Conservation (phyloP, 2,113 vertebrate species). For the Urocitellus parryii region DNA sequence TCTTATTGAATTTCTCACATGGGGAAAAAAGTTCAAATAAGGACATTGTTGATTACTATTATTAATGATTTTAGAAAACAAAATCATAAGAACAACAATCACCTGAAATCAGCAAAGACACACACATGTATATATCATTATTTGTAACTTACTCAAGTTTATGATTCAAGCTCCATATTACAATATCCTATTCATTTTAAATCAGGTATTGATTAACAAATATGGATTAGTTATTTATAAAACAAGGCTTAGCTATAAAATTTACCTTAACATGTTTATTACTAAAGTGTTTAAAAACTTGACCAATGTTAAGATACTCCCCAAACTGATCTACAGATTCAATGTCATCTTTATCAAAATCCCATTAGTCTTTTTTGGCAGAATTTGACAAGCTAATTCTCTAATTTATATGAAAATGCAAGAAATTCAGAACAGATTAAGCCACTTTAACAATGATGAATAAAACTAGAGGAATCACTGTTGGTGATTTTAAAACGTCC, state of each 20-base stretch:
- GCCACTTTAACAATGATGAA: slow-evolving; percentile 11
- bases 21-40: not conserved
- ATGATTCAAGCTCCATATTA: slow-evolving; percentile 27
- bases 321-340: slow-evolving; percentile 30
- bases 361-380: not conserved
- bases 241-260: slow-evolving; percentile 7
- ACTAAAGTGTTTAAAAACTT: slow-evolving; percentile 48
- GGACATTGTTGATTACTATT: not conserved
- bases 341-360: not conserved
- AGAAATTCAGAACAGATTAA: slow-evolving; percentile 24
- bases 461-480: slow-evolving; percentile 34
- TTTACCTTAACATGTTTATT: slow-evolving; percentile 13
- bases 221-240: slow-evolving; percentile 20
- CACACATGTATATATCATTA: not conserved
- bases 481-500: slow-evolving; percentile 38
- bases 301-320: not conserved
- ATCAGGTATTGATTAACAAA: slow-evolving; percentile 5
- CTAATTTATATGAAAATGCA: slow-evolving; percentile 25
- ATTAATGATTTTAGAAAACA: slow-evolving; percentile 30
- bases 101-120: not conserved
- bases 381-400: not conserved
- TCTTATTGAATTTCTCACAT: not conserved
- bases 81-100: not conserved
- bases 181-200: slow-evolving; percentile 41
- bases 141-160: slow-evolving; percentile 13